Conservation (phyloP, 2,113 vertebrate genomes). For the Alethe castanea region DNA sequence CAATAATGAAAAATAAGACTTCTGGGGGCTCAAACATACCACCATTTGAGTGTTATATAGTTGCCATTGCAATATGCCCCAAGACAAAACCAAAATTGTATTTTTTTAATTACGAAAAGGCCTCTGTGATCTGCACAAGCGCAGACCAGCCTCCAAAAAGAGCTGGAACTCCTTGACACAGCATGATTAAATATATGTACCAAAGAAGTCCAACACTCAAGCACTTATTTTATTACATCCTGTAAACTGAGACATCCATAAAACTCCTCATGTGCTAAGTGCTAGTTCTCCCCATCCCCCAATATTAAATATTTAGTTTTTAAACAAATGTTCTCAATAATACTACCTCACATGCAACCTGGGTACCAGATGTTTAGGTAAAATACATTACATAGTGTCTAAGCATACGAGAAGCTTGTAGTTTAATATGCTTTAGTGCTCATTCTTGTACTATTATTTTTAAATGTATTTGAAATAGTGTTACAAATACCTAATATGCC, state of each 20-base stretch:
- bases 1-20: conserved; percentile 61
- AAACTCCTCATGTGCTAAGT: conserved; percentile 66
- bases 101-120: conserved; percentile 61
- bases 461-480: conserved; percentile 59
- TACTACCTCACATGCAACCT: conserved; percentile 66
- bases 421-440: conserved; percentile 65
- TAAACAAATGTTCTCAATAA: conserved; percentile 73
- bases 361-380: conserved; percentile 74
- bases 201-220: conserved; percentile 65
- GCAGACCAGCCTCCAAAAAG: conserved; percentile 22
- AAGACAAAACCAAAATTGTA: conserved; percentile 48
- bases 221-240: conserved; percentile 68
- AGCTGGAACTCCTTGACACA: conserved; percentile 28
- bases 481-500: conserved; percentile 69
- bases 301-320: conserved; percentile 65
- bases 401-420: conserved; percentile 54
- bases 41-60: not conserved
- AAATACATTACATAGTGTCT: conserved; percentile 58
- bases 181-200: conserved; percentile 68
- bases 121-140: conserved; percentile 29
- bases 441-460: conserved; percentile 58
- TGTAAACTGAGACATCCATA: conserved; percentile 70
- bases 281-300: conserved; percentile 54
- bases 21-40: conserved; percentile 17
- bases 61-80: not conserved